A percentile compares a stretch with the other conserved stretches of the same genome.
These are phyloP conservation scores for Strix uralensis DNA, from an alignment of 2,113 vertebrate genomes.

Conservation along the genomic window DNA sequence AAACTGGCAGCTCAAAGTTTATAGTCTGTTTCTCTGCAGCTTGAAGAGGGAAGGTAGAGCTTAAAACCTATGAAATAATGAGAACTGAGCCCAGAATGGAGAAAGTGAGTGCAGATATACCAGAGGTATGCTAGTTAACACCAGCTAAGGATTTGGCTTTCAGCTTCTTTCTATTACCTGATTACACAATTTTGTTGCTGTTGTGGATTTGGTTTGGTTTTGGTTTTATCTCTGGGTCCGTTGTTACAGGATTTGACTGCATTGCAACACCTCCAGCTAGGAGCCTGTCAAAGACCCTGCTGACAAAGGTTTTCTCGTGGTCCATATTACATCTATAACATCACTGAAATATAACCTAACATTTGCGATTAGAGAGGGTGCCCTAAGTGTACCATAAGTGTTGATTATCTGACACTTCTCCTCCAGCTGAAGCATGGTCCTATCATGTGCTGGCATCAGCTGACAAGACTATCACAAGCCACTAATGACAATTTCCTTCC, in stretches of 20 bases:
- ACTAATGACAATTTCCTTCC: background rate
- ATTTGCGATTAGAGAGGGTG: background rate
- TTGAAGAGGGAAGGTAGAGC: background rate
- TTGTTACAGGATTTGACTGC: background rate
- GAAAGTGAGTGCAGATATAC: background rate
- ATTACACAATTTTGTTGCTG: background rate
- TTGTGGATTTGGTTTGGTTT: background rate
- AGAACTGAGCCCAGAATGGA: background rate
- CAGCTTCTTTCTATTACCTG: background rate
- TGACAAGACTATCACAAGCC: background rate
- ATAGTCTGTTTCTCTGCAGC: background rate
- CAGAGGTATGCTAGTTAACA: background rate
- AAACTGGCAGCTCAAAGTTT: background rate
- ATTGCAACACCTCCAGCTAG: background rate
- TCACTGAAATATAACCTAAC: background rate
- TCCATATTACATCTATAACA: background rate
- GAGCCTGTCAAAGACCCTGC: background rate
- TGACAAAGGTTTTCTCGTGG: background rate
- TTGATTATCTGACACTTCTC: background rate
- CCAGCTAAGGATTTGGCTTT: background rate
- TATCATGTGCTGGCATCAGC: background rate
- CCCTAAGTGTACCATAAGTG: rapidly evolving
- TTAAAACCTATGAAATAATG: background rate
- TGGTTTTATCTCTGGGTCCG: background rate
- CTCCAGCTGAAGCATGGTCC: background rate